phyloP scores from a whole-genome alignment of 2,888 invertebrate genomes.

The Hypselothyrea guttata region DNA sequence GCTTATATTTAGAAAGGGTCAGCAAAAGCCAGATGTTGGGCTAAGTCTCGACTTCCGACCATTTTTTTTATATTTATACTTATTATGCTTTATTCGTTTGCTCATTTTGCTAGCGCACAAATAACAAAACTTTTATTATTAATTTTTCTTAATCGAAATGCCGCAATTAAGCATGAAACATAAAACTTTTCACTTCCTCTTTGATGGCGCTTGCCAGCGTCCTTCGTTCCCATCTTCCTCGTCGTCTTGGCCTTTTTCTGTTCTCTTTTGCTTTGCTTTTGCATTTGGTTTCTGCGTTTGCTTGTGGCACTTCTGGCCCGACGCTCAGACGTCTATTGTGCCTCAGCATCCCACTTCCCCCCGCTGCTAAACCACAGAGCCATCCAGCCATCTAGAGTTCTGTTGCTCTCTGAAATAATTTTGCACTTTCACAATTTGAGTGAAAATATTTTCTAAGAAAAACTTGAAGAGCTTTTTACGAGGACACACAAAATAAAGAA shows the following conservation, averaged over 20 bases:
- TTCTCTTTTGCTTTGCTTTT: slow-evolving; percentile 12
- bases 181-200: slow-evolving; percentile 56
- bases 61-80: slow-evolving; percentile 25
- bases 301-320: slow-evolving; percentile 35
- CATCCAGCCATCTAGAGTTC: slow-evolving; percentile 1
- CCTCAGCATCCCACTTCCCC: slow-evolving; percentile 4
- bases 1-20: slow-evolving; percentile 7
- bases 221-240: neutral
- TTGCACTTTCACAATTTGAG: slow-evolving; percentile 40
- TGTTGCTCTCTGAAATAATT: slow-evolving; percentile 39
- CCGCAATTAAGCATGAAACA: slow-evolving; percentile 67
- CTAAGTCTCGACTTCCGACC: slow-evolving; percentile 31
- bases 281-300: slow-evolving; percentile 19
- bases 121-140: slow-evolving; percentile 73
- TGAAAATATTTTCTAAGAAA: slow-evolving; percentile 34
- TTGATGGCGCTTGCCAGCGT: slow-evolving; percentile 22
- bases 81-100: slow-evolving; percentile 13
- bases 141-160: slow-evolving; percentile 76
- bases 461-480: slow-evolving; percentile 26
- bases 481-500: slow-evolving; percentile 8
- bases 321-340: slow-evolving; percentile 26
- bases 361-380: slow-evolving; percentile 4
- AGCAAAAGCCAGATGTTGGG: neutral
- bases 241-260: neutral
- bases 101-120: slow-evolving; percentile 41